These are phyloP conservation scores for Aplochiton taeniatus DNA, from an alignment of 2,797 vertebrate genomes.

Conservation along the genomic window DNA sequence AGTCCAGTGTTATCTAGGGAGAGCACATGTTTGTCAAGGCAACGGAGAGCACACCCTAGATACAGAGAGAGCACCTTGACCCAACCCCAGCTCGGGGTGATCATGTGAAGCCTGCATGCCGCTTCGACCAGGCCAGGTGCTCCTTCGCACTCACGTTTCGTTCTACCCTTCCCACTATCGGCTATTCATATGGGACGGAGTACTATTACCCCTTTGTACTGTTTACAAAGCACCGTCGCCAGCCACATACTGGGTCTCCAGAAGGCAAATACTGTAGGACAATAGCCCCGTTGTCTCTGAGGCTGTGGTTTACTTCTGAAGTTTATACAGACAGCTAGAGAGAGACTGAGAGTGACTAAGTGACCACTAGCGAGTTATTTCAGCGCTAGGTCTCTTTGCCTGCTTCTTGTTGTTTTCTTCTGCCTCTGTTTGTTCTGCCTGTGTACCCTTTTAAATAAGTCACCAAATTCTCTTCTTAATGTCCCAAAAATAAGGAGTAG, in stretches of 20 bases:
- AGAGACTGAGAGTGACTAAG: slow-evolving; percentile 5
- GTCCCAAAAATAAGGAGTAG: slow-evolving; percentile 27
- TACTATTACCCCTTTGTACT: not conserved
- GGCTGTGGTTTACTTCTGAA: slow-evolving; percentile 16
- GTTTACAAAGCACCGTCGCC: not conserved
- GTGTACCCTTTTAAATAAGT: slow-evolving; percentile 33
- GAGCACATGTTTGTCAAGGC: not conserved
- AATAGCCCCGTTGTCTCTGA: not conserved
- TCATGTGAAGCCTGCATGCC: not conserved
- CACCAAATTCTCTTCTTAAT: slow-evolving; percentile 32
- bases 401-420: slow-evolving; percentile 34
- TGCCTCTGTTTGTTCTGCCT: slow-evolving; percentile 11
- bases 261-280: not conserved
- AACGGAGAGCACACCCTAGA: slow-evolving; percentile 14
- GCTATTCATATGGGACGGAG: not conserved
- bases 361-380: slow-evolving; percentile 32
- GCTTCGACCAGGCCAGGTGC: not conserved
- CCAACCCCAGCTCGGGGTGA: not conserved
- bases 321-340: not conserved
- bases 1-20: not conserved
- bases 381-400: slow-evolving; percentile 25
- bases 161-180: not conserved
- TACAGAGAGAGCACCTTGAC: slow-evolving; percentile 31
- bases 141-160: not conserved
- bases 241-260: too few relatives aligned